Conservation (phyloP, 2,797 vertebrate genomes). For the Holocentrus rufus region DNA sequence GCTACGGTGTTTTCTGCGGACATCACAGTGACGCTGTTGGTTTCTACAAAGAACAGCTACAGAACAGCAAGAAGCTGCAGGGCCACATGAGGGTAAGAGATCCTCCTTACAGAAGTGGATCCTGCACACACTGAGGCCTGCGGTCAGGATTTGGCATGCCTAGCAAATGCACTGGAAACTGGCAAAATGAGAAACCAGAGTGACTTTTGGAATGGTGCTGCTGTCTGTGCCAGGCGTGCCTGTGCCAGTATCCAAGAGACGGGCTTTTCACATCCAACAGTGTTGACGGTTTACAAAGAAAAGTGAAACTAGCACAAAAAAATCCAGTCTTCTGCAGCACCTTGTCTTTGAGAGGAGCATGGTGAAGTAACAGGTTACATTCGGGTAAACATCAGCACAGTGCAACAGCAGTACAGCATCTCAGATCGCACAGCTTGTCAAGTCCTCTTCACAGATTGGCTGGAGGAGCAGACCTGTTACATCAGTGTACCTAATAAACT, state of each 20-base stretch:
- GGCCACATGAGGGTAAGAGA: slow-evolving; percentile 85
- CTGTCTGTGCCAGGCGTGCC: neutral
- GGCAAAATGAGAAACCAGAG: neutral
- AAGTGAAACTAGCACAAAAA: neutral
- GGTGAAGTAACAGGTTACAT: neutral
- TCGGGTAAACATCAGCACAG: neutral
- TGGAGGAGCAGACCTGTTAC: too few species aligned
- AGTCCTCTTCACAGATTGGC: too few species aligned
- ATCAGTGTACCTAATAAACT: too few species aligned
- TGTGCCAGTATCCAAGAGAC: neutral
- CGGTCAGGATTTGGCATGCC: neutral
- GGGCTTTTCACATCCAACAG: neutral
- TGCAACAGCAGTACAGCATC: too few species aligned
- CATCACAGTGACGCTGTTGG: slow-evolving; percentile 85
- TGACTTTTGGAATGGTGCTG: neutral
- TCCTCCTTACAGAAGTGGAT: neutral
- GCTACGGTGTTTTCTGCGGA: slow-evolving; percentile 89
- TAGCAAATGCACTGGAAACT: neutral
- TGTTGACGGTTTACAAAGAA: neutral
- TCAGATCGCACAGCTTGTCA: too few species aligned
- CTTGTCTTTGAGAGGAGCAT: neutral
- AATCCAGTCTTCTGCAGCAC: neutral
- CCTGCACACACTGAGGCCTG: neutral
- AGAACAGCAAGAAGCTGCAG: slow-evolving; percentile 93
- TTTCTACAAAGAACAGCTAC: slow-evolving; percentile 89